Base-by-base conservation (phyloP, 1,140 invertebrate genomes). In the Drosophila arizonae region DNA sequence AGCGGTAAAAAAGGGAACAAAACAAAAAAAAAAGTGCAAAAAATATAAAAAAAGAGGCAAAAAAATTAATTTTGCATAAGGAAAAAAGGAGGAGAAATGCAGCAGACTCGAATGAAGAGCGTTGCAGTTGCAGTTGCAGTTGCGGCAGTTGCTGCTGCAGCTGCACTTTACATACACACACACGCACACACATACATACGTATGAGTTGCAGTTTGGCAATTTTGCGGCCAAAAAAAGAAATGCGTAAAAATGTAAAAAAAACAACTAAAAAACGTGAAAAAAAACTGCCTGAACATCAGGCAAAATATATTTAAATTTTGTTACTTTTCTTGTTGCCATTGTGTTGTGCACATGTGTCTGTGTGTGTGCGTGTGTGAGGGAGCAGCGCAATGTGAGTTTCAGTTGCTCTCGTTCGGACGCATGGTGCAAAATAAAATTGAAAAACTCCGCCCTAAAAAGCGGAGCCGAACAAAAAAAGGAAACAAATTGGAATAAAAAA, bases 401-500 rank as follows among this genome's bases (percentile, higher is more conserved):
- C 72, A 63, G 61, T 70, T 67, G 21, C 52, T 62, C 79, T 79
- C 82, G 70, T 81, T 88, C 84, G 65, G 55, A 55, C 77, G 69
- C 75, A 72, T 24, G 67, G 26, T 28, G 69, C 51, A 82, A 73
- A 76, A 90, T 90, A 87, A 90, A 87, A 85, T 70, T 79, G 84
- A 90, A 90, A 90, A 89, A 90, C 86, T 87, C 89, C 89, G 85
- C 85, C 89, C 89, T 79, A 84, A 90, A 90, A 81, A 65, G 66
- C 74, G 77, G 15, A 48, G 43, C 67, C 51, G 56, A 62, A 56
- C 46, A 69, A 69, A 48, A 13, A 48, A 56, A 56, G 13, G 39
- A 46, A 15, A 67, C 43, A 66, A 58, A 33, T 9, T 9, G 33
- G 48, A 50, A 81, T 74, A 64, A 77, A 69, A 85, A 90, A 81